Conservation (phyloP, 2,797 vertebrate genomes). For the Momotus momota region DNA sequence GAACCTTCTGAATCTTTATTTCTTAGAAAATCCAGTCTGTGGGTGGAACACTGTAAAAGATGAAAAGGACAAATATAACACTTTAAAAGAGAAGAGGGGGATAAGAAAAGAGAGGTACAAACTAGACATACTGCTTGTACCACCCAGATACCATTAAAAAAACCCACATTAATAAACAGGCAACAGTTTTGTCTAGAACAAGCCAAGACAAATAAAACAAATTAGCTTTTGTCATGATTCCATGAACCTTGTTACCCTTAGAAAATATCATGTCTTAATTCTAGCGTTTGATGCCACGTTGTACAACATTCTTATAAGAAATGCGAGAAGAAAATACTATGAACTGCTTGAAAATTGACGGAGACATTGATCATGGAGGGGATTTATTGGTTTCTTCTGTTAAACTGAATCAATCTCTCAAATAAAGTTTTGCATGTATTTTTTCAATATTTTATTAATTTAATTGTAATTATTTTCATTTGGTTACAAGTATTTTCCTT, state of each 20-base stretch:
- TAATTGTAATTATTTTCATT: background rate
- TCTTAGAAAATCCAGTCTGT: background rate
- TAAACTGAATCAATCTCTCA: background rate
- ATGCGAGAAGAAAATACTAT: background rate
- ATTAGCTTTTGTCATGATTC: background rate
- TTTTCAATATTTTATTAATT: background rate
- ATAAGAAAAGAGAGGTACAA: background rate
- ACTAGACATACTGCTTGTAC: background rate
- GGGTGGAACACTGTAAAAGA: background rate
- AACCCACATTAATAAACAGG: background rate
- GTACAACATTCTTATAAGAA: background rate
- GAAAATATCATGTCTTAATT: background rate
- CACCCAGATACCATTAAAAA: background rate
- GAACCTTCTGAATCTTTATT: background rate
- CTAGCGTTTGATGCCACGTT: background rate
- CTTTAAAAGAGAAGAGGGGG: background rate
- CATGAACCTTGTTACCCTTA: background rate
- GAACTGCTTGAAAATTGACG: background rate
- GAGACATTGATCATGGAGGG: background rate
- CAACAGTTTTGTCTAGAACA: background rate
- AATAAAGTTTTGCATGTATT: background rate
- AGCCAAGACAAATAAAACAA: background rate
- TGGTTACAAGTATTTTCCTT: background rate
- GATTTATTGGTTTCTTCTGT: background rate
- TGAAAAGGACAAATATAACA: background rate